Base-by-base conservation (phyloP, 2,888 invertebrate genomes). In the Cataglyphis albicans region DNA sequence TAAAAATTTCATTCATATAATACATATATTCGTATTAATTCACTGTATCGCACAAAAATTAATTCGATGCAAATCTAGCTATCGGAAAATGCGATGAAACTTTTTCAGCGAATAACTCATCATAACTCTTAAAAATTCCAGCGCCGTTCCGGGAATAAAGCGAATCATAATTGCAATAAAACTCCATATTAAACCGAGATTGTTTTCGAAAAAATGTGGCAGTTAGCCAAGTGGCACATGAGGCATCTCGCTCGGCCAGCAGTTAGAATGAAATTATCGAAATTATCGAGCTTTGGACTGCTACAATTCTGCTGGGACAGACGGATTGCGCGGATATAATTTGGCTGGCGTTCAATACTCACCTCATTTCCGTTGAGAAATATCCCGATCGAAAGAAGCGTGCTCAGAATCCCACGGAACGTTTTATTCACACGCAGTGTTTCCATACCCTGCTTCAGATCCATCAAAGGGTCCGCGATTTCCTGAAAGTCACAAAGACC, bases 391-490 rank as follows among this genome's bases (percentile, higher is more conserved):
- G 98, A 98, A 84, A 99, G 96, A 87, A 99, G 96, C 55, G 98
- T 98, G 82, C 99, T 98, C 86, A 99, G 96, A 93, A 99, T 99
- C 86, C 97, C 97, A 95, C 98, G 97, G 95, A 99, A 99, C 52
- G 99, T 99, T 95, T 97, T 97, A 95, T 99, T 99, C 86, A 96
- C 96, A 95, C 97, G 97, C 88, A 99, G 95, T 84, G 98, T 97
- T 95, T 98, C 98, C 94, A 99, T 97, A 84, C 99, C 99, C 94
- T 98, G 98, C 95, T 99, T 99, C 91, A 99, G 95, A 95, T 99
- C 99, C 98, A 99, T 99, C 91, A 99, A 95, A 64, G 99, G 99
- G 95, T 99, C 99, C 75, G 99, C 99, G 93, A 99, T 98, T 96
- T 99, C 99, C 97, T 98, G 92, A 81, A 80, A 92, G 90, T 87